These are phyloP conservation scores for Heliothis virescens DNA, from an alignment of 1,140 invertebrate genomes.

Conservation along the genomic window DNA sequence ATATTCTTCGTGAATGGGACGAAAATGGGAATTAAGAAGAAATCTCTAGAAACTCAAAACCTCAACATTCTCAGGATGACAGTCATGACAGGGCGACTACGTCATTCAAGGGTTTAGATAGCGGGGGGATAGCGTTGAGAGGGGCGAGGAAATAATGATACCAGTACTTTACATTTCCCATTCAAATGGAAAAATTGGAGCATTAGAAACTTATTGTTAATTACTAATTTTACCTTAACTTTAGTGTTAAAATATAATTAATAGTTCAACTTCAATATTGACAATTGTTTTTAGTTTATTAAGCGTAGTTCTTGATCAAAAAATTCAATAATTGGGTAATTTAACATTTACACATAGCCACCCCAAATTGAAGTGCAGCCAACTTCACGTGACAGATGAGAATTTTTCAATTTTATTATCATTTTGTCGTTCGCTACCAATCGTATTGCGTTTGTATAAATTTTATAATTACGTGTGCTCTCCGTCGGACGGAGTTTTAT, in stretches of 20 bases:
- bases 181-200: not conserved
- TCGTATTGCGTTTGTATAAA: constrained; percentile 66
- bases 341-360: constrained; percentile 50
- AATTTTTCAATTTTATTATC: constrained; percentile 62
- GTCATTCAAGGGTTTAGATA: constrained; percentile 58
- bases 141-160: constrained; percentile 60
- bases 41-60: constrained; percentile 81
- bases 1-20: not conserved
- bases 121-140: constrained; percentile 52
- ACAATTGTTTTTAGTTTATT: not conserved
- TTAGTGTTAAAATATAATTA: not conserved
- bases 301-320: too few species aligned
- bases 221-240: not conserved
- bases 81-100: constrained; percentile 49
- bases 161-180: constrained; percentile 50
- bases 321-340: not conserved
- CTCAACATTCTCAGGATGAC: constrained; percentile 68
- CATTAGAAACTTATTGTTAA: not conserved
- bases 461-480: constrained; percentile 66
- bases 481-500: constrained; percentile 66
- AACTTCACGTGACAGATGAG: constrained; percentile 69
- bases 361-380: constrained; percentile 50
- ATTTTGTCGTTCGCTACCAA: constrained; percentile 59
- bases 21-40: constrained; percentile 48
- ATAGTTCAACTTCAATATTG: not conserved